phyloP scores from a whole-genome alignment of 37 sponge, comb jelly and placozoan species.

The Agelas oroides region DNA sequence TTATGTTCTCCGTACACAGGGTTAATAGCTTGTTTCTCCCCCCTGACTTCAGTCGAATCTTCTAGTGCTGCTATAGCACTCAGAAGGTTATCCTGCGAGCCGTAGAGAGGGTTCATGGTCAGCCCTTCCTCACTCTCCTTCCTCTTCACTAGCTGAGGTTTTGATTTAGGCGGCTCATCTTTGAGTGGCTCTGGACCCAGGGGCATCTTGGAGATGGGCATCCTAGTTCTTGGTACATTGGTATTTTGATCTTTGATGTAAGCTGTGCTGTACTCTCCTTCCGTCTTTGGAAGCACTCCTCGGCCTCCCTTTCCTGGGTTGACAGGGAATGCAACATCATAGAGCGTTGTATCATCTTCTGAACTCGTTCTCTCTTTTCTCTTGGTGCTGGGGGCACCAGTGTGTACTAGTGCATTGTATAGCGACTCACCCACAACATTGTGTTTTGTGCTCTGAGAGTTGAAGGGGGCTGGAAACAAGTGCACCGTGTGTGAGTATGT shows the following conservation, averaged over 20 bases:
- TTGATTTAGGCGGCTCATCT: not conserved
- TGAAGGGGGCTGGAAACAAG: slow-evolving; percentile 25
- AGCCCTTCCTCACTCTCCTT: slow-evolving; percentile 16
- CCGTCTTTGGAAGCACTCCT: too few species aligned
- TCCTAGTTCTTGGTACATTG: too few species aligned
- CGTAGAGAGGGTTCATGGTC: slow-evolving; percentile 61
- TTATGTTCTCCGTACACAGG: not conserved
- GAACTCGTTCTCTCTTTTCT: not conserved
- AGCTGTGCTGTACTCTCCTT: not conserved
- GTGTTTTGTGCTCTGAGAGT: not conserved
- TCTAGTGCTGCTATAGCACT: not conserved
- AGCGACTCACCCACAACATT: not conserved
- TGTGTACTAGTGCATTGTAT: slow-evolving; percentile 45
- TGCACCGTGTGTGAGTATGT: slow-evolving; percentile 59
- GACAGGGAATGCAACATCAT: slow-evolving; percentile 35
- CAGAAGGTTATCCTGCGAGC: slow-evolving; percentile 34
- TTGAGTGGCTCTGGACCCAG: not conserved
- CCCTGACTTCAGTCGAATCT: not conserved
- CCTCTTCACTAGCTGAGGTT: not conserved
- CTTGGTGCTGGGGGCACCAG: not conserved
- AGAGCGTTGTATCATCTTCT: not conserved
- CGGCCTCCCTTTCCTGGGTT: not conserved
- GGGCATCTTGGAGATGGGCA: too few species aligned
- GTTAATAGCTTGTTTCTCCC: not conserved
- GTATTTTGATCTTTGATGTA: not conserved